Evolutionary conservation across 1,140 invertebrate species (phyloP), one percentile per base, ranked within the genome.

Genomic region (Leptonema lineaticorne): DNA sequence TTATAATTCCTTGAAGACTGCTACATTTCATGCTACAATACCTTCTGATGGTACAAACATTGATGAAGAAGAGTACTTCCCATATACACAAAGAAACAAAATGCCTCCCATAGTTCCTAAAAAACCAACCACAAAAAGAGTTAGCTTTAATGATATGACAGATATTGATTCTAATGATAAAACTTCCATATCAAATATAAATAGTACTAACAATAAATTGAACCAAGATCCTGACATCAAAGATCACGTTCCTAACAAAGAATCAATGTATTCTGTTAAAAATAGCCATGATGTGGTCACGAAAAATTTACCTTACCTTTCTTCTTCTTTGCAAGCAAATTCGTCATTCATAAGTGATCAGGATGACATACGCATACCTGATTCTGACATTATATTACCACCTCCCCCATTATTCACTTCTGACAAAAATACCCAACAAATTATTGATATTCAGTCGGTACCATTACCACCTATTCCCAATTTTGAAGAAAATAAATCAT

Each of bases 371-470:
- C 26, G 67, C 26, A 67, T 72, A 16, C 28, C 57, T n/a, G 57
- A 69, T 63, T 69, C 70, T 9, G 67, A 72, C 59, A 72, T 69
- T 26, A 73, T 73, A 20, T 22, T 72, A n/a, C 70, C 70, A 16
- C 71, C 71, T 8, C 71, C 71, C 14, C 68, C 71, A 1, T 27
- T 63, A 14, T 69, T 73, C 27, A 20, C 45, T 11, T 63, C 68
- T 9, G 30, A 41, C 24, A 63, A 72, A 16, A 30, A 62, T 37
- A 50, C 18, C 2, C 60, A 67, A n/a, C 53, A 62, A 16, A 20
- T 56, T 20, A 37, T 62, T 9, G 68, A 71, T 41, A 69, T 68
- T 20, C 48, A 63, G 20, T 69, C 16, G 1, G 63, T 63, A 16
- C 67, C 68, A 24, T 45, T 64, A 14, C 72, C 67, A 3, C 63